Evolutionary conservation across 2,797 vertebrate species (phyloP).

Genomic region (Ambastaia sidthimunki): DNA sequence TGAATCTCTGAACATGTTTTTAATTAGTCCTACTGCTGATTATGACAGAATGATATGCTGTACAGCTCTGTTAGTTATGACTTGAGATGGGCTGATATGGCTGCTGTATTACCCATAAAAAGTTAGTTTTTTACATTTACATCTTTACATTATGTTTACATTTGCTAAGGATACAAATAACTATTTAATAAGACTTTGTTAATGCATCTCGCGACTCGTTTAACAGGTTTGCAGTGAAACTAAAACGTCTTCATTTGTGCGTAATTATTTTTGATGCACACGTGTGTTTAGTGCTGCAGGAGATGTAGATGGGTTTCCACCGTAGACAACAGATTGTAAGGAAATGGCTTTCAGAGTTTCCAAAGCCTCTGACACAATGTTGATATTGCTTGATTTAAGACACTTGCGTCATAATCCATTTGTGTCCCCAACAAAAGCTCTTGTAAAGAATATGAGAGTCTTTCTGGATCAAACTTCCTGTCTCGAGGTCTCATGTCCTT

Average conservation of each 20-base stretch:
- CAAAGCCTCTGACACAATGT: slow-evolving; percentile 44
- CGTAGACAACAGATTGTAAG: not conserved
- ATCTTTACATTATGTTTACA: slow-evolving; percentile 16
- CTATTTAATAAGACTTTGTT: no score
- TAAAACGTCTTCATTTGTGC: not conserved
- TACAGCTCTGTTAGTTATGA: slow-evolving; percentile 29
- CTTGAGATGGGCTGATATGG: slow-evolving; percentile 45
- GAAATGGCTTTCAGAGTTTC: slow-evolving; percentile 34
- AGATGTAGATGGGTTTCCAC: slow-evolving; percentile 55
- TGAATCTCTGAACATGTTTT: not conserved
- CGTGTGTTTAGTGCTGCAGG: slow-evolving; percentile 15
- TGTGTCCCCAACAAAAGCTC: slow-evolving; percentile 44
- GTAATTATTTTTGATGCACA: not conserved
- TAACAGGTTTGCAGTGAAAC: not conserved
- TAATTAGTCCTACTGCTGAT: not conserved
- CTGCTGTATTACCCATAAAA: not conserved
- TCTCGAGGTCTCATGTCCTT: slow-evolving; percentile 51
- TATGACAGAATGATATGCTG: slow-evolving; percentile 19
- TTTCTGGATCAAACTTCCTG: slow-evolving; percentile 25
- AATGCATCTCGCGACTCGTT: no score
- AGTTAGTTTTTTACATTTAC: slow-evolving; percentile 10
- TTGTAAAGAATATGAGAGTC: slow-evolving; percentile 38
- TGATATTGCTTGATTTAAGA: slow-evolving; percentile 35
- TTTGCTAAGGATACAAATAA: slow-evolving; percentile 24
- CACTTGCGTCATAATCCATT: slow-evolving; percentile 37